Base-by-base conservation (phyloP, 1,140 invertebrate species). In the Drosophila lacteicornis region DNA sequence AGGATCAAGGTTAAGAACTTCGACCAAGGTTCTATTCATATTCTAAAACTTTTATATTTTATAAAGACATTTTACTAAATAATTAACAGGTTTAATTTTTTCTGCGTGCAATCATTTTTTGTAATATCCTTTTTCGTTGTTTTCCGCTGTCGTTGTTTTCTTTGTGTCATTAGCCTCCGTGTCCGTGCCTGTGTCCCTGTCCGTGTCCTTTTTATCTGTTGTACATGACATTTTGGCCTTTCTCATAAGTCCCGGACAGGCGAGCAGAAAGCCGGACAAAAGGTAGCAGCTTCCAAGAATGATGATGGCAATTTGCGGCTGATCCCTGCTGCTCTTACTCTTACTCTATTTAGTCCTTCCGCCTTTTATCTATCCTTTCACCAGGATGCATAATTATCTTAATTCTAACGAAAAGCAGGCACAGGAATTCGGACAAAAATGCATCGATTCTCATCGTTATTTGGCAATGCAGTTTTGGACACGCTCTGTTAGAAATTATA, bases 211-310 rank as follows among this genome's bases (percentile, higher is more conserved):
- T 87, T 87, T 87, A 87, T 87, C 83, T 87, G 82, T 87, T 88
- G 83, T 83, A 88, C 83, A 87, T 80, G 83, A 87, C 83, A 87
- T 87, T 87, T 83, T 82, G 83, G 84, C 83, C 83, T 83, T 88
- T 73, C 84, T 87, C 83, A 87, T 87, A 87, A 87, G 76, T 88
- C 80, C 84, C 56, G 66, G 75, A 61, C 65, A 59, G 80, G 65
- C 49, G 38, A 66, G 59, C 50, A 74, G 43, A 50, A 61, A 55
- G 22, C 30, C 70, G 25, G 56, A 88, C 80, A 87, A 87, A 86
- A 88, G 83, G 83, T 86, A 87, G 76, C 17, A n/a, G 50, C 62
- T 65, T 69, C 57, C 36, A 83, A 83, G 80, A 87, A 87, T 88
- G 84, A 87, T 88, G 84, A 88, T 55, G 84, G 84, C 83, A 80